A percentile compares a stretch with the other conserved stretches of the same genome.
phyloP scores from a whole-genome alignment of 2,113 vertebrate genomes.

The Heterocephalus glaber region DNA sequence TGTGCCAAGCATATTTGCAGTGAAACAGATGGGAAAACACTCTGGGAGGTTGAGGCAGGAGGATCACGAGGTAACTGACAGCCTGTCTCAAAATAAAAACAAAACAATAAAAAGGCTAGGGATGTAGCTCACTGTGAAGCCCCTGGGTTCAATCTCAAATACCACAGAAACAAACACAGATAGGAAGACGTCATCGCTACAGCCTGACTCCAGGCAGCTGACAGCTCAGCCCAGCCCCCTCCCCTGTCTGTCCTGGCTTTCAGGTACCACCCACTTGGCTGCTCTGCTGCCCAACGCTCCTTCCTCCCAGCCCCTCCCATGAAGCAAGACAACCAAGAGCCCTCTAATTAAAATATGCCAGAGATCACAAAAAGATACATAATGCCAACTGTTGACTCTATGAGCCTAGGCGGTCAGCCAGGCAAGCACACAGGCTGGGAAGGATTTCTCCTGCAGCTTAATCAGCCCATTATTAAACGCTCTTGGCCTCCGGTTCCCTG shows the following conservation, averaged over 20 bases:
- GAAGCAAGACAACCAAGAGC: background rate
- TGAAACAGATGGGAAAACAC: background rate
- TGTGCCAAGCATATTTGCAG: background rate
- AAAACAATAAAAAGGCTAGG: background rate
- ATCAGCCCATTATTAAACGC: background rate
- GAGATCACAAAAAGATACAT: background rate
- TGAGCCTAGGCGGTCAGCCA: background rate
- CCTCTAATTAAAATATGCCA: background rate
- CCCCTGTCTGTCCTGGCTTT: background rate
- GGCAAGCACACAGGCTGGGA: background rate
- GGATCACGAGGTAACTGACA: background rate
- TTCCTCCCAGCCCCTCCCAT: background rate
- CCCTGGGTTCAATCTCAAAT: background rate
- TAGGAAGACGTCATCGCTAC: rapidly evolving
- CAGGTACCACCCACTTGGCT: background rate
- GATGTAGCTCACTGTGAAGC: background rate
- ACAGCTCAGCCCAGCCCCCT: background rate
- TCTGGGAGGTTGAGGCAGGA: background rate
- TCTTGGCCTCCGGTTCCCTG: background rate
- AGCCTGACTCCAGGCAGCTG: background rate
- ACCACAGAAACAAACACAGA: background rate
- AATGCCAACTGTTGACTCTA: background rate
- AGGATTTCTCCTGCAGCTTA: background rate
- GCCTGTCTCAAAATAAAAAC: background rate
- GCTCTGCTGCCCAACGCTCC: background rate